Evolutionary conservation across 2,797 vertebrate species (phyloP).

Genomic region (Danionella dracula): DNA sequence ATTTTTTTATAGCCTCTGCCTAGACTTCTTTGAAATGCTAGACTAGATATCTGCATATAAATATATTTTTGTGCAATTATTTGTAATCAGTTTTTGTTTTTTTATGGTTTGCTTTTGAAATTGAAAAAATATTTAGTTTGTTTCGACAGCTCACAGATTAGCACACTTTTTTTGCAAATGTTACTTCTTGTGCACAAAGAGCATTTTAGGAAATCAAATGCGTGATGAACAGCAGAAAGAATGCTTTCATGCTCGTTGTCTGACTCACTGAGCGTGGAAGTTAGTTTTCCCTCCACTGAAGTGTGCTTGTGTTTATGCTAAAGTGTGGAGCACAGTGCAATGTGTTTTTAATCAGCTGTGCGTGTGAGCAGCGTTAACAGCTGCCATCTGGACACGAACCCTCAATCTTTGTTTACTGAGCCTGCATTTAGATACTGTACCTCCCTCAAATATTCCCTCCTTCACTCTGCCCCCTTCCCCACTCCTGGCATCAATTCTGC

Average conservation of each 20-base stretch:
- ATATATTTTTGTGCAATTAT: no score
- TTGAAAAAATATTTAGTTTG: no score
- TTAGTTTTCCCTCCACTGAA: conserved; percentile 24
- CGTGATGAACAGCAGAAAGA: background rate
- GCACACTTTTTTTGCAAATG: no score
- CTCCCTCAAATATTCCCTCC: conserved; percentile 31
- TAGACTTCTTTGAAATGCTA: no score
- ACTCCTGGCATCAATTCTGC: conserved; percentile 36
- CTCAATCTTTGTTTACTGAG: conserved; percentile 68
- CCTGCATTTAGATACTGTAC: conserved; percentile 47
- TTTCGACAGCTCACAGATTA: no score
- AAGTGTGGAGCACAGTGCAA: conserved; percentile 63
- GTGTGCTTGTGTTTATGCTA: conserved; percentile 52
- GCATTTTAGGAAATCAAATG: no score
- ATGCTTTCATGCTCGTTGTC: conserved; percentile 18
- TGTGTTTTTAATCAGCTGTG: conserved; percentile 78
- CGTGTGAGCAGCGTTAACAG: conserved; percentile 75
- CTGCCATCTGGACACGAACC: conserved; percentile 74
- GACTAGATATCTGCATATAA: no score
- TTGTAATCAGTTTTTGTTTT: no score
- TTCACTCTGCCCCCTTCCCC: conserved; percentile 21
- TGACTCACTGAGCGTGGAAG: conserved; percentile 1
- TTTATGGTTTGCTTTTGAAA: no score
- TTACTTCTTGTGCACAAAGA: no score
- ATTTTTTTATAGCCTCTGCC: no score